Conservation (phyloP, 1,140 invertebrate species). For the Hestina assimilis region DNA sequence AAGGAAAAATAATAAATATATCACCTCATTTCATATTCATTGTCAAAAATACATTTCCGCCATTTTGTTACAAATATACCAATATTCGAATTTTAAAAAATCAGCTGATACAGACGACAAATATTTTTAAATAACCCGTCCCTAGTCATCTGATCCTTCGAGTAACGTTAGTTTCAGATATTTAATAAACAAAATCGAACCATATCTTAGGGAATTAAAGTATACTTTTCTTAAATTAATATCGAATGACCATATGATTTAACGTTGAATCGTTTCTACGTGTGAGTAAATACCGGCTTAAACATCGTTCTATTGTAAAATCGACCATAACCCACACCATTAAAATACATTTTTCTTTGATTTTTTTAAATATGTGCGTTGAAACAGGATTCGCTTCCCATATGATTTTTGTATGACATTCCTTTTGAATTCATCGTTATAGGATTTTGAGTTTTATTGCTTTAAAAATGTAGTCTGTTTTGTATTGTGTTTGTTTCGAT, state of each 20-base stretch:
- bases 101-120: constrained; percentile 14
- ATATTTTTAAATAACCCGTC: constrained; percentile 9
- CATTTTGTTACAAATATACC: too few species aligned
- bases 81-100: not conserved
- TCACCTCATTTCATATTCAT: too few species aligned
- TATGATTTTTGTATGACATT: constrained; percentile 75
- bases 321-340: not conserved
- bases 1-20: too few species aligned
- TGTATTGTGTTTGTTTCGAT: constrained; percentile 23
- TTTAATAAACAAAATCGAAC: constrained; percentile 9
- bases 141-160: constrained; percentile 14
- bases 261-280: constrained; percentile 48
- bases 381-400: constrained; percentile 71
- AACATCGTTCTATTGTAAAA: not conserved
- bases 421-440: constrained; percentile 37
- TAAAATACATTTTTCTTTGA: constrained; percentile 28
- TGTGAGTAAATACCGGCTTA: constrained; percentile 52
- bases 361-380: constrained; percentile 32
- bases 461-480: constrained; percentile 23
- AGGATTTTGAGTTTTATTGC: constrained; percentile 21
- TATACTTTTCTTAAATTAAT: constrained; percentile 13
- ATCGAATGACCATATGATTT: constrained; percentile 60
- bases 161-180: constrained; percentile 29
- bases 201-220: constrained; percentile 5
- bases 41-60: too few species aligned